Conservation (phyloP, 53 echinoderm and acorn worm genomes). For the Zoroaster sp. region DNA sequence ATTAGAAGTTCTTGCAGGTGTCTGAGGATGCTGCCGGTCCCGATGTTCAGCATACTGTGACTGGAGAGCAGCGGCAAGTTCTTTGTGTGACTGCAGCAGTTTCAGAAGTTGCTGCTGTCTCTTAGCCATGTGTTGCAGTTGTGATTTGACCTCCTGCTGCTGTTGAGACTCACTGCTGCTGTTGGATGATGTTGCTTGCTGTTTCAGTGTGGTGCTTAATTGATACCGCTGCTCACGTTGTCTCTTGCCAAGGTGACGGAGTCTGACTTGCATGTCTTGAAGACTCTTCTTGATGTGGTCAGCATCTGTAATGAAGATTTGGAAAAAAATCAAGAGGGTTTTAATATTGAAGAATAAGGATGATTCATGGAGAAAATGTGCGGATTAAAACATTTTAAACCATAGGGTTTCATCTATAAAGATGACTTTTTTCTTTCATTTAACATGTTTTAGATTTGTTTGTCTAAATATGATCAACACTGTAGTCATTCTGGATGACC, state of each 20-base stretch:
- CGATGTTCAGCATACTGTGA: not conserved
- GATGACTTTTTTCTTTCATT: too few species aligned
- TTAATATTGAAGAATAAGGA: not conserved
- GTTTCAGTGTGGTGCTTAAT: not conserved
- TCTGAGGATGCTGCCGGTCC: not conserved
- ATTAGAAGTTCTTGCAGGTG: not conserved
- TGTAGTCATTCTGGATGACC: too few species aligned
- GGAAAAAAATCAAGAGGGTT: not conserved
- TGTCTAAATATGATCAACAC: too few species aligned
- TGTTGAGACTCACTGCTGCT: not conserved
- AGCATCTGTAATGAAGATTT: not conserved
- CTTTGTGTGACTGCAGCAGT: slow-evolving; percentile 35
- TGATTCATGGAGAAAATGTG: not conserved
- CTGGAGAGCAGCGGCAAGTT: slow-evolving; percentile 10
- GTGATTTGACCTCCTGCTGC: not conserved
- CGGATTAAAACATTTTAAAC: not conserved
- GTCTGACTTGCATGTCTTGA: slow-evolving; percentile 40
- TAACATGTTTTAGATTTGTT: too few species aligned
- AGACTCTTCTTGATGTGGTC: slow-evolving; percentile 18
- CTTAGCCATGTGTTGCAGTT: slow-evolving; percentile 21
- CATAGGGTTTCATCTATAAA: not conserved
- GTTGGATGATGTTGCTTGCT: not conserved
- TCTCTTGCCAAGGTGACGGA: not conserved
- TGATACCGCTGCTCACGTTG: slow-evolving; percentile 17
- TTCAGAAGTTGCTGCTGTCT: slow-evolving; percentile 26